A percentile compares a stretch with the other conserved stretches of the same genome.
These are phyloP conservation scores for Suncus etruscus DNA, from an alignment of 2,113 vertebrate genomes.

Conservation along the genomic window DNA sequence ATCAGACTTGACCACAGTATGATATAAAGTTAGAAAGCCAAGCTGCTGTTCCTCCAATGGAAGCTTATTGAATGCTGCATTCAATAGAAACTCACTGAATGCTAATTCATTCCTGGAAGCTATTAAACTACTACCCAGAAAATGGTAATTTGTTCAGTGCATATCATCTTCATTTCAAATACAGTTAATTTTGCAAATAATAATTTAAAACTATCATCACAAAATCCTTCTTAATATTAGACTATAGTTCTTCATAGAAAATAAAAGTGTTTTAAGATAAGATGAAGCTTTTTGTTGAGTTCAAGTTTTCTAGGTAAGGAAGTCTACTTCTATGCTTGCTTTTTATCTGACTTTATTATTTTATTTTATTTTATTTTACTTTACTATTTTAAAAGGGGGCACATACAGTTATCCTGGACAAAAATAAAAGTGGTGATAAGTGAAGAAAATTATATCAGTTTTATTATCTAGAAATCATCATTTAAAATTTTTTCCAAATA, in stretches of 20 bases:
- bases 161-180: slow-evolving; percentile 53
- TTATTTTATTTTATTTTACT: not conserved
- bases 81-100: not conserved
- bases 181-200: slow-evolving; percentile 47
- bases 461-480: not conserved
- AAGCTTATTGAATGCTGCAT: not conserved
- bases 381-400: not conserved
- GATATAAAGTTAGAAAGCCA: not conserved
- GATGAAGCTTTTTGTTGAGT: slow-evolving; percentile 2
- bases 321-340: not conserved
- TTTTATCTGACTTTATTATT: not conserved
- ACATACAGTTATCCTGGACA: not conserved
- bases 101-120: not conserved
- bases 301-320: slow-evolving; percentile 3
- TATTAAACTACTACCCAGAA: slow-evolving; percentile 22
- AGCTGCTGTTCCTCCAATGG: slow-evolving; percentile 29
- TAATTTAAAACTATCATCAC: slow-evolving; percentile 49
- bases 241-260: slow-evolving; percentile 63
- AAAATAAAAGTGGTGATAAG: not conserved
- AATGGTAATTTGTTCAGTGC: slow-evolving; percentile 41
- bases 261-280: slow-evolving; percentile 60
- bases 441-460: not conserved
- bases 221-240: slow-evolving; percentile 67
- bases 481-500: not conserved
- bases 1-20: not conserved